These are phyloP conservation scores for Anser brachyrhynchus DNA, from an alignment of 2,113 vertebrate species.

Conservation along the genomic window DNA sequence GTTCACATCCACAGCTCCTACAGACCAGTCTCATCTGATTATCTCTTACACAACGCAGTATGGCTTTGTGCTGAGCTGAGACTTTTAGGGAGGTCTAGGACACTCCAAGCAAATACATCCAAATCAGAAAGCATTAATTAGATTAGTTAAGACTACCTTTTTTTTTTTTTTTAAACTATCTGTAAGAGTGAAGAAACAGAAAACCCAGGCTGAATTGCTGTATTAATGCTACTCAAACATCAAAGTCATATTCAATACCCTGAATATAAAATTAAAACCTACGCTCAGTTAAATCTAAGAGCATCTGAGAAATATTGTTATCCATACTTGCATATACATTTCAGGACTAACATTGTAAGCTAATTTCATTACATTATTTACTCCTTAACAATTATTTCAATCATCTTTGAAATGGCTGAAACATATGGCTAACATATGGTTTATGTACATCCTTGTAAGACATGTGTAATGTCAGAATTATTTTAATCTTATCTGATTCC, in stretches of 20 bases:
- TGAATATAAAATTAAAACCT: background rate
- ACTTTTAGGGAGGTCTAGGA: background rate
- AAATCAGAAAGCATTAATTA: background rate
- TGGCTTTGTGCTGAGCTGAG: background rate
- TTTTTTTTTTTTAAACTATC: background rate
- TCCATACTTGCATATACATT: background rate
- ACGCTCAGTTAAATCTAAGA: background rate
- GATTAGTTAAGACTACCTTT: background rate
- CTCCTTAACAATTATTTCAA: background rate
- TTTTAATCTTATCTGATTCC: background rate
- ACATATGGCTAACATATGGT: background rate
- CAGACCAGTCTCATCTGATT: background rate
- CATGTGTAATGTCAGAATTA: background rate
- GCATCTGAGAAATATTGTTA: background rate
- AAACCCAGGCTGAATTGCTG: background rate
- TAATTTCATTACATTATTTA: slow-evolving; percentile 18
- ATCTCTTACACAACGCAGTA: background rate
- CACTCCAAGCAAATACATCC: background rate
- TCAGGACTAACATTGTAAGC: background rate
- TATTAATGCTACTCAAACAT: background rate
- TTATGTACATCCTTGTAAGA: slow-evolving; percentile 13
- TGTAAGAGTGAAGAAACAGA: background rate
- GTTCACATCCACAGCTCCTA: background rate
- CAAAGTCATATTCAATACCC: background rate
- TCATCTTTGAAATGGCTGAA: slow-evolving; percentile 3